Evolutionary conservation across 53 echinoderm and acorn worm genomes (phyloP), one percentile per base, ranked within the genome.

Genomic region (Mesocentrotus franciscanus): DNA sequence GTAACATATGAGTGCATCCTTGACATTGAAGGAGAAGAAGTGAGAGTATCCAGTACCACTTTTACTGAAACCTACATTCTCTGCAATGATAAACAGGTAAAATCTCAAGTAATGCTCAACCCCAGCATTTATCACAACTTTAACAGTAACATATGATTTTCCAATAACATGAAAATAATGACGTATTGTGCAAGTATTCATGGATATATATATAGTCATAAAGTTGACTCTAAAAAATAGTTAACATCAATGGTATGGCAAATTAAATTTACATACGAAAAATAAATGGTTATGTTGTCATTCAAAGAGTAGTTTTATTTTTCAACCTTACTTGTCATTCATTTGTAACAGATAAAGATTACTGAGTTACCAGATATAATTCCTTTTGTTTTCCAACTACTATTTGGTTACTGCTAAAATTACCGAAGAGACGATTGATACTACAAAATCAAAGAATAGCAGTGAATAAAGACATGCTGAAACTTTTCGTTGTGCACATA

Each of bases 1-100:
- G 13, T 13, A 27, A 14, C 59, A 13, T 90, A 90, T 33, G 90
- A 90, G 60, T 90, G 90, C 60, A 90, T 90, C 17, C 58, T 90
- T 7, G 12, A 90, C 60, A 60, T 90, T 27, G 90, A 90, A 30
- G 90, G 60, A 15, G 17, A 15, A 60, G 90, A 90, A 58, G 90
- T 27, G 29, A 60, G 58, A 60, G 90, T 90, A 30, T 0, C 29
- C 29, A 90, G 90, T 60, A n/a, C 59, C 15, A 11, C 8, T n/a
- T 60, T 60, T 30, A 90, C 9, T 60, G 60, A 90, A 8, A 60
- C 59, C 90, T 27, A 90, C 90, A 90, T 90, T 90, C 12, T 60
- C 2, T 90, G 90, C 32, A 29, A 27, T 60, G 90, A 90, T 27
- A 18, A 20, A 30, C 15, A 30, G 90, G 90, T 90, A 90, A 90